Conservation (phyloP, 2,797 vertebrate species). For the Paedocypris micromegethes region DNA sequence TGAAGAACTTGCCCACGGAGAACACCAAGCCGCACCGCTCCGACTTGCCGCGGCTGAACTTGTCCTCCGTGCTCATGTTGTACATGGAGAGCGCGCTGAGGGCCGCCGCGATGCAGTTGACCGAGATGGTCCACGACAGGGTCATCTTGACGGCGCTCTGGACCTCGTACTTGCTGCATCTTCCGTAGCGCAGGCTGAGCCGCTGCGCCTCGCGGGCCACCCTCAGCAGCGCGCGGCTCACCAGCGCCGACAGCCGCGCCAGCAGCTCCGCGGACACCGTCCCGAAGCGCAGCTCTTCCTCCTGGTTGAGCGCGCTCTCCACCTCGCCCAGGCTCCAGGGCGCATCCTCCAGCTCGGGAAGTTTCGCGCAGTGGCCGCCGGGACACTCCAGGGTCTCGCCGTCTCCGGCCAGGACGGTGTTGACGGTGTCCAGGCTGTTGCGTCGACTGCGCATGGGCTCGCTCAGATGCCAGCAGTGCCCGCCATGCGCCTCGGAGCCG, state of each 20-base stretch:
- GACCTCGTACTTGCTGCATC: conserved; percentile 93
- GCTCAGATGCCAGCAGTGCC: conserved; percentile 85
- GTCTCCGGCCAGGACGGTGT: conserved; percentile 95
- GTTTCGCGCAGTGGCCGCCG: conserved; percentile 81
- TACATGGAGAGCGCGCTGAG: conserved; percentile 87
- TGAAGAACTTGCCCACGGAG: conserved; percentile 91
- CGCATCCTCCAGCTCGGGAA: conserved; percentile 97
- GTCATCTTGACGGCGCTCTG: conserved; percentile 89
- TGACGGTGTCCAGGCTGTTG: conserved; percentile 96
- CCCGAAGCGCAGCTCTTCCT: conserved; percentile 66
- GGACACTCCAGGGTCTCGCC: conserved; percentile 94
- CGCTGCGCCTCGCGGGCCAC: conserved; percentile 89
- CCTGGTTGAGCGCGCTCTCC: conserved; percentile 78
- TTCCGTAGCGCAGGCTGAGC: conserved; percentile 89
- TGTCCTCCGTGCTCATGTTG: conserved; percentile 92
- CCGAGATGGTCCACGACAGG: conserved; percentile 84
- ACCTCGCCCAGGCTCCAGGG: conserved; percentile 95
- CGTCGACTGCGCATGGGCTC: conserved; percentile 96
- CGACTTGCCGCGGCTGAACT: conserved; percentile 88
- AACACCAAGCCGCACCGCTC: conserved; percentile 86
- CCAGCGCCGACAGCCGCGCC: conserved; percentile 79
- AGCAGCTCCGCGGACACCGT: conserved; percentile 75
- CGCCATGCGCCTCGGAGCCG: conserved; percentile 90
- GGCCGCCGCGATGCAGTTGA: conserved; percentile 79
- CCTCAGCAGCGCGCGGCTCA: conserved; percentile 85